Evolutionary conservation across 2,113 vertebrate species (phyloP).

Genomic region (Syngnathus scovelli): DNA sequence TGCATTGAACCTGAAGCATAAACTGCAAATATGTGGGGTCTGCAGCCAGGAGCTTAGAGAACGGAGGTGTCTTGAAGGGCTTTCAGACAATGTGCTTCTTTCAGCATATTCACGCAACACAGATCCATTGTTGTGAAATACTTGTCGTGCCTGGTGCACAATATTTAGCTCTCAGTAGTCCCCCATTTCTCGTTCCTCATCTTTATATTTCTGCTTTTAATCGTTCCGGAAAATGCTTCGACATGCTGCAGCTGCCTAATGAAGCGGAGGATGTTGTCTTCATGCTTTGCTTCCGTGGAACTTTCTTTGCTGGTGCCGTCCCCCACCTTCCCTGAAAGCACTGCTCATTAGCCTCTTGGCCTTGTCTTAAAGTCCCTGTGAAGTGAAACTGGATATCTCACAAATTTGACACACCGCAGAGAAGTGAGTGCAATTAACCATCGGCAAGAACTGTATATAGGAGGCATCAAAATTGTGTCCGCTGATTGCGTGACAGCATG

Average conservation of each 20-base stretch:
- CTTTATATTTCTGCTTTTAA: conserved; percentile 28
- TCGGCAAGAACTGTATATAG: no score
- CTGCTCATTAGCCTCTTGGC: conserved; percentile 70
- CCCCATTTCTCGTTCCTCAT: conserved; percentile 27
- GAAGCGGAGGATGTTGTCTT: conserved; percentile 50
- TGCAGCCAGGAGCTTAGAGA: conserved; percentile 1
- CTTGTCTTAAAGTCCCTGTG: conserved; percentile 48
- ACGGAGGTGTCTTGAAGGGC: conserved; percentile 40
- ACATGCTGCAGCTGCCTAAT: conserved; percentile 34
- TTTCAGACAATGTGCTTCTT: conserved; percentile 60
- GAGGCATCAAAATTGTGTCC: no score
- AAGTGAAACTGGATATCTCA: no score
- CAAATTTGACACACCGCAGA: no score
- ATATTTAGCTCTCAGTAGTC: conserved; percentile 58
- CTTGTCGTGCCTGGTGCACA: conserved; percentile 56
- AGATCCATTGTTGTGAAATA: conserved; percentile 29
- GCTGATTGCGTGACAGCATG: no score
- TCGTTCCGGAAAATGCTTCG: conserved; percentile 39
- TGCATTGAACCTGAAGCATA: no score
- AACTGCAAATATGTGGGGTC: no score
- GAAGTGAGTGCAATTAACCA: no score
- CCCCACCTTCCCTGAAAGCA: conserved; percentile 23
- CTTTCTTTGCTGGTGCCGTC: conserved; percentile 26
- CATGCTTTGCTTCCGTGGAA: conserved; percentile 46
- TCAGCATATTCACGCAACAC: conserved; percentile 35